Evolutionary conservation across 2,797 vertebrate genomes (phyloP), one percentile per base, ranked within the genome.

Genomic region (Channallabes apus): DNA sequence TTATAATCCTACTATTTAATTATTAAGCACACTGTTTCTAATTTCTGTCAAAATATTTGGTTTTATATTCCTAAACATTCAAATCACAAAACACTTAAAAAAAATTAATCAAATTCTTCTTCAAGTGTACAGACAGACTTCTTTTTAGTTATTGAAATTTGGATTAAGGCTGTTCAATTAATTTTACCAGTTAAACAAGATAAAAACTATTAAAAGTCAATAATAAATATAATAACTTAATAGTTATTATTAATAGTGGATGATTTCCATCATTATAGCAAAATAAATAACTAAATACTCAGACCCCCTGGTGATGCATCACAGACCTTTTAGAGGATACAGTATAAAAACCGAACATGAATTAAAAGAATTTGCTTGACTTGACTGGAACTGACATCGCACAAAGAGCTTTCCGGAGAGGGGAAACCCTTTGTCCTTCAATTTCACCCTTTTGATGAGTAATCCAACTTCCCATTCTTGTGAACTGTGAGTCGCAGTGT

Each of bases 391-490:
- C 12, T 82, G 81, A 58, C 68, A 82, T 61, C 22, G 81, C 54
- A 56, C 29, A 2, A 38, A 68, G 35, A 71, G n/a, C 9, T 41
- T 56, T 82, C 12, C 35, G 64, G 46, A 56, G 68, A 83, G 67
- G 86, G 82, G 84, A 83, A 85, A 82, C 35, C 82, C 83, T 85
- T 86, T 76, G 84, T 79, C 84, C 83, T 85, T 83, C 38, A 6
- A 54, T 46, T 86, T 83, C 76, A 85, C 80, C 56, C 79, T 80
- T 83, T 72, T 82, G 82, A 88, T 86, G 87, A 88, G 84, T 87
- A 87, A 88, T 71, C 38, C 24, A 73, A 86, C 86, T 88, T 89
- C 86, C 86, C 83, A 51, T 89, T 88, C 46, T 65, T 22, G 54
- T 75, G 76, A 87, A 86, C 76, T 65, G 72, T 65, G 35, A 62